Conservation (phyloP, 23 tunicate species). For the Halocynthia roretzi region DNA sequence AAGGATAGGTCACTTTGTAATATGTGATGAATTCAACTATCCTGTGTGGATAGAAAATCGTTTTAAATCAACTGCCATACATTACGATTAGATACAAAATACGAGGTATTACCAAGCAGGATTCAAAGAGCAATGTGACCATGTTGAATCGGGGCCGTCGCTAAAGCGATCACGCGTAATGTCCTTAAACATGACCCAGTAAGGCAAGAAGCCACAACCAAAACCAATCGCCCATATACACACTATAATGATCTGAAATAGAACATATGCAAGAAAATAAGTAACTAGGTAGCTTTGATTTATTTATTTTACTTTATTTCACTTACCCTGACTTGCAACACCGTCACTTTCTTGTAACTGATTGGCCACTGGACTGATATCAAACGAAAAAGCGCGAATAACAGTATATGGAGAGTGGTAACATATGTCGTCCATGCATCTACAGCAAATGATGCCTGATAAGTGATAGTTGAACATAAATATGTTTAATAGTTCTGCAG, state of each 20-base stretch:
- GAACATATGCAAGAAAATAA: neutral
- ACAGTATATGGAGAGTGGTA: slow-evolving; percentile 15
- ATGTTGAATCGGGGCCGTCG: slow-evolving; percentile 13
- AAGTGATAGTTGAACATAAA: neutral
- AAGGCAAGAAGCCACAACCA: slow-evolving; percentile 19
- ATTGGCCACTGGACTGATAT: slow-evolving; percentile 25
- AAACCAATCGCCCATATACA: slow-evolving; percentile 17
- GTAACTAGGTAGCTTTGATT: too few relatives aligned
- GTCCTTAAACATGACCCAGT: slow-evolving; percentile 20
- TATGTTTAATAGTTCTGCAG: too few relatives aligned
- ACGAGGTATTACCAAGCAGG: slow-evolving; percentile 14
- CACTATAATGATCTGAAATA: slow-evolving; percentile 9
- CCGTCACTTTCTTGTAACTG: slow-evolving; percentile 6
- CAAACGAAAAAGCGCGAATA: slow-evolving; percentile 24
- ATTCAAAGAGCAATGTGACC: slow-evolving; percentile 28
- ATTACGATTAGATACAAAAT: too few relatives aligned
- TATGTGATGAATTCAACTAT: slow-evolving; percentile 13
- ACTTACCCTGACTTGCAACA: slow-evolving; percentile 17
- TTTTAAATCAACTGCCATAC: too few relatives aligned
- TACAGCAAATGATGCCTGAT: slow-evolving; percentile 24
- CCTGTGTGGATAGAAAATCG: neutral
- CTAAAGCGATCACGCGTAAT: slow-evolving; percentile 8
- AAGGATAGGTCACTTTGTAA: slow-evolving; percentile 15
- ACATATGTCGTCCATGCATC: slow-evolving; percentile 27
- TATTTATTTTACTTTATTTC: neutral